phyloP scores from a whole-genome alignment of 2,888 invertebrate genomes.

The Eilema griseolum region DNA sequence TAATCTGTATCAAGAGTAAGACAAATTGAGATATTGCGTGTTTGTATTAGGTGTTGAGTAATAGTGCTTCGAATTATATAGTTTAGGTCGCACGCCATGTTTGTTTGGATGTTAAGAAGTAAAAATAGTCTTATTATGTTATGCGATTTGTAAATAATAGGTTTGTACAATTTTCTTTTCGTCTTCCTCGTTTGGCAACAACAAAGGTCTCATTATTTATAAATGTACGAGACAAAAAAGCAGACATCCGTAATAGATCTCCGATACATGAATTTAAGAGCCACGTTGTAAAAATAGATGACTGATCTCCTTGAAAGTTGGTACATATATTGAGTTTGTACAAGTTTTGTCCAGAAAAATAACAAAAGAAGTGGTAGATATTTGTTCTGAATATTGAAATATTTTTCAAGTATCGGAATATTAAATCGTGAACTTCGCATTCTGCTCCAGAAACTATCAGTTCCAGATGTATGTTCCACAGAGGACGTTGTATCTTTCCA shows the following conservation, averaged over 20 bases:
- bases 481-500: constrained; percentile 5
- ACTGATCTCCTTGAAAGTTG: too few relatives aligned
- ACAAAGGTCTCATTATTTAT: background rate
- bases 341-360: too few relatives aligned
- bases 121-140: background rate
- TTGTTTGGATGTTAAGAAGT: constrained; percentile 15
- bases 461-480: background rate
- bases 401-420: too few relatives aligned
- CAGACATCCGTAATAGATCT: too few relatives aligned
- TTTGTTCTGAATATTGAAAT: too few relatives aligned
- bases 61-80: constrained; percentile 31
- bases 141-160: constrained; percentile 2
- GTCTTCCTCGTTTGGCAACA: background rate
- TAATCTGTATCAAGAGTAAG: constrained; percentile 48
- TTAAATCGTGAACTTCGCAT: background rate
- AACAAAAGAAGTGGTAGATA: too few relatives aligned
- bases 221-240: background rate
- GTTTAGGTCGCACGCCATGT: constrained; percentile 26
- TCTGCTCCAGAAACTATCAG: background rate
- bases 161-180: background rate
- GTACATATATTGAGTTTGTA: too few relatives aligned
- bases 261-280: too few relatives aligned
- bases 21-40: constrained; percentile 54
- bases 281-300: too few relatives aligned
- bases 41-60: constrained; percentile 40